A percentile compares a stretch with the other conserved stretches of the same genome.
phyloP scores from a whole-genome alignment of 2,888 invertebrate genomes.

The Protodeltote pygarga region DNA sequence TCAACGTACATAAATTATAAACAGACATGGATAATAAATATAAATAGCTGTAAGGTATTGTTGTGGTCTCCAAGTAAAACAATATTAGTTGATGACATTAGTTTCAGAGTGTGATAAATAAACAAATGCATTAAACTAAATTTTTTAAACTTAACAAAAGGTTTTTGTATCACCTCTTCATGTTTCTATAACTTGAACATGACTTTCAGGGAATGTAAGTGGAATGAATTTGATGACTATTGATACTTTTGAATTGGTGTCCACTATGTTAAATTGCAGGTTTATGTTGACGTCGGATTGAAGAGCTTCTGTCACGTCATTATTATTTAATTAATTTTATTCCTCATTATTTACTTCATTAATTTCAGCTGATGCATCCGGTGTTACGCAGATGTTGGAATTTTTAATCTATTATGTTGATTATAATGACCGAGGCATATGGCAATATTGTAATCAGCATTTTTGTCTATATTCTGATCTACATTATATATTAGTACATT shows the following conservation, averaged over 20 bases:
- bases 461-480: slow-evolving; percentile 16
- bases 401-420: slow-evolving; percentile 58
- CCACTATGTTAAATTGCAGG: slow-evolving; percentile 77
- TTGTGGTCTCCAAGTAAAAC: not conserved
- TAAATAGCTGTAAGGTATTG: not conserved
- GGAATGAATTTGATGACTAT: slow-evolving; percentile 83
- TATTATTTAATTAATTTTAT: slow-evolving; percentile 64
- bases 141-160: slow-evolving; percentile 78
- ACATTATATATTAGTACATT: slow-evolving; percentile 12
- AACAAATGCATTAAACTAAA: slow-evolving; percentile 75
- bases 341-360: slow-evolving; percentile 72
- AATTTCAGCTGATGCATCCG: slow-evolving; percentile 83
- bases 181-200: slow-evolving; percentile 75
- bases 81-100: slow-evolving; percentile 49
- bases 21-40: not conserved
- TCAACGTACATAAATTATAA: slow-evolving; percentile 38
- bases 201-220: slow-evolving; percentile 83
- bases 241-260: slow-evolving; percentile 69
- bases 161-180: slow-evolving; percentile 83
- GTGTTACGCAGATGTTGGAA: slow-evolving; percentile 82
- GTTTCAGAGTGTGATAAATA: slow-evolving; percentile 73
- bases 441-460: slow-evolving; percentile 45
- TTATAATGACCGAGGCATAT: slow-evolving; percentile 31
- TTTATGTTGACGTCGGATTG: slow-evolving; percentile 80
- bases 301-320: slow-evolving; percentile 84